These are phyloP conservation scores for Clarias batrachus DNA, from an alignment of 2,113 vertebrate species.

Conservation along the genomic window DNA sequence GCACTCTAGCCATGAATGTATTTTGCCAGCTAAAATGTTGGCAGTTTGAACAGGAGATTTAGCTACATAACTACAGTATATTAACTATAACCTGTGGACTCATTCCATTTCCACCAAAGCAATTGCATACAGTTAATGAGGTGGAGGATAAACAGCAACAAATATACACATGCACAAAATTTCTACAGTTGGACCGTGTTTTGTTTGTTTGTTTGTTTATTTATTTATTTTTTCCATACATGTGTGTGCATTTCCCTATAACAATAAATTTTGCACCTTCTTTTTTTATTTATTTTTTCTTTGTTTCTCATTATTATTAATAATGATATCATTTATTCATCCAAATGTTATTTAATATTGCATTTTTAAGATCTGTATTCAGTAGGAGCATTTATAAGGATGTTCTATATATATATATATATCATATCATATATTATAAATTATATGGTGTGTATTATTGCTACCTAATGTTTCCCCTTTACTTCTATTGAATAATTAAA, in stretches of 20 bases:
- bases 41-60: not conserved
- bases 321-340: not conserved
- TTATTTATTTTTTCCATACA: not conserved
- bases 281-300: not conserved
- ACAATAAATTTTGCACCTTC: not conserved
- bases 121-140: not conserved
- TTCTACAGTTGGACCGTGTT: not conserved
- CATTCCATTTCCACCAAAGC: not conserved
- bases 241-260: not conserved
- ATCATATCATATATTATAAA: not conserved
- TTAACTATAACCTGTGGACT: not conserved
- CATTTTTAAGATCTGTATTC: not conserved
- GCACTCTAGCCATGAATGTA: too few species aligned
- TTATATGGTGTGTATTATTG: not conserved
- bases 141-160: conserved; percentile 5
- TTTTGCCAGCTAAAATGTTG: not conserved
- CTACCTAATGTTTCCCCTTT: not conserved
- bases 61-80: too few species aligned
- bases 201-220: not conserved
- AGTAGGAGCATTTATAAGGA: not conserved
- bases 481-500: not conserved
- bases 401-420: too few species aligned
- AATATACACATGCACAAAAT: not conserved
- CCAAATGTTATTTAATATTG: not conserved
- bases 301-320: not conserved